Evolutionary conservation across 2,888 invertebrate genomes (phyloP).

Genomic region (Synergus laeviventris): DNA sequence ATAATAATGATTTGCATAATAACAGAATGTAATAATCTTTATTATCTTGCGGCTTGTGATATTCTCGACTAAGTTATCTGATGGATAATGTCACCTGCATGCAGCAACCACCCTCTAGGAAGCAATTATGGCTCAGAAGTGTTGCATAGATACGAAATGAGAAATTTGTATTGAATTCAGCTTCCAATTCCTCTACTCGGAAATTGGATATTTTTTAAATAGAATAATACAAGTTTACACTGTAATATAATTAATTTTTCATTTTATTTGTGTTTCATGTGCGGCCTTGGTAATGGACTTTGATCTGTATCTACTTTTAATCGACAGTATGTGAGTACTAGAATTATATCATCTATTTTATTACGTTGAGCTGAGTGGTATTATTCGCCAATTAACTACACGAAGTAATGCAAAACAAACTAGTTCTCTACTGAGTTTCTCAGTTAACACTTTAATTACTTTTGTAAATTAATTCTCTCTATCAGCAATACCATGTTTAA

Average conservation of each 20-base stretch:
- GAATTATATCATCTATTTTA: constrained; percentile 27
- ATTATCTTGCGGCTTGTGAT: constrained; percentile 43
- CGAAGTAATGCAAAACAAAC: constrained; percentile 29
- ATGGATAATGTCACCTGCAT: constrained; percentile 50
- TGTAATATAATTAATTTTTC: constrained; percentile 52
- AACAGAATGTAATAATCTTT: not conserved
- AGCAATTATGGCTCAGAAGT: constrained; percentile 54
- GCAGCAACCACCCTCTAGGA: constrained; percentile 48
- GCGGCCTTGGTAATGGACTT: constrained; percentile 49
- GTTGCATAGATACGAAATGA: constrained; percentile 53
- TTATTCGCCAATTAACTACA: constrained; percentile 33
- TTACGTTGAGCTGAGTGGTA: constrained; percentile 27
- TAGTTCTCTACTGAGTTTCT: constrained; percentile 6
- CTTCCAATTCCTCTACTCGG: constrained; percentile 46
- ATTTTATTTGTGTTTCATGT: constrained; percentile 67
- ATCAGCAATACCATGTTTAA: constrained; percentile 15
- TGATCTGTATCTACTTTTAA: constrained; percentile 40
- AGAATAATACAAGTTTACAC: constrained; percentile 49
- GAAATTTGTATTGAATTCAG: constrained; percentile 50
- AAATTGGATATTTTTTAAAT: constrained; percentile 46
- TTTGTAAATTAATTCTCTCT: constrained; percentile 25
- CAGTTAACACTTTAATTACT: constrained; percentile 2
- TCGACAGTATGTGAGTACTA: constrained; percentile 66
- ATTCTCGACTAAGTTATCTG: constrained; percentile 49
- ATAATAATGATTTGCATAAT: not conserved